Conservation (phyloP, 2,888 invertebrate genomes). For the Carcina quercana region DNA sequence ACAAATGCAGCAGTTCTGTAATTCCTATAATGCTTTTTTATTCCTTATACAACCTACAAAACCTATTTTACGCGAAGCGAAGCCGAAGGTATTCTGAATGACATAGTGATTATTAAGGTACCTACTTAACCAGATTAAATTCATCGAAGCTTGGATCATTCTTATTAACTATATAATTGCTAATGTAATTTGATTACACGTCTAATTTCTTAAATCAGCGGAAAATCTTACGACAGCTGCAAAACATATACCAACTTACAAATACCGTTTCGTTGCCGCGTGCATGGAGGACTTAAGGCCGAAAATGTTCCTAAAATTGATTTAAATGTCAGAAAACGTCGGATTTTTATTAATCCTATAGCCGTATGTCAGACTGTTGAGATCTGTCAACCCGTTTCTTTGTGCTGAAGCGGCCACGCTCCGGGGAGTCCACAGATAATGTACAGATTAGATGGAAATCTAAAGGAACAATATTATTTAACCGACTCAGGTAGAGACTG, state of each 20-base stretch:
- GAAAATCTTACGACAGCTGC: constrained; percentile 45
- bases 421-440: constrained; percentile 61
- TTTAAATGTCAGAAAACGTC: constrained; percentile 35
- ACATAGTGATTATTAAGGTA: no score
- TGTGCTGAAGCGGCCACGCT: constrained; percentile 59
- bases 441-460: constrained; percentile 69
- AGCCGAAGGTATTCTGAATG: no score
- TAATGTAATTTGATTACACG: constrained; percentile 50
- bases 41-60: no score
- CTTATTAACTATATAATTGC: no score
- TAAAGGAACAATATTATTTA: constrained; percentile 63
- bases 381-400: constrained; percentile 73
- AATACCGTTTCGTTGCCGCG: constrained; percentile 26
- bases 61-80: no score
- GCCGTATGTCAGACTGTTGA: constrained; percentile 51
- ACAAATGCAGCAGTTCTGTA: no score
- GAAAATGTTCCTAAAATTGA: constrained; percentile 33
- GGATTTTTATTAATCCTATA: constrained; percentile 63
- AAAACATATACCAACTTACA: constrained; percentile 25
- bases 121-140: no score
- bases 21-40: no score
- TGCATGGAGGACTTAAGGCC: constrained; percentile 28
- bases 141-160: no score
- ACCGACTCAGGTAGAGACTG: constrained; percentile 51
- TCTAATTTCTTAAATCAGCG: constrained; percentile 52